Percentiles rank a stretch among this genome's conserved stretches.
Conservation (phyloP, 2,888 invertebrate species). For the Phorcus lineatus region DNA sequence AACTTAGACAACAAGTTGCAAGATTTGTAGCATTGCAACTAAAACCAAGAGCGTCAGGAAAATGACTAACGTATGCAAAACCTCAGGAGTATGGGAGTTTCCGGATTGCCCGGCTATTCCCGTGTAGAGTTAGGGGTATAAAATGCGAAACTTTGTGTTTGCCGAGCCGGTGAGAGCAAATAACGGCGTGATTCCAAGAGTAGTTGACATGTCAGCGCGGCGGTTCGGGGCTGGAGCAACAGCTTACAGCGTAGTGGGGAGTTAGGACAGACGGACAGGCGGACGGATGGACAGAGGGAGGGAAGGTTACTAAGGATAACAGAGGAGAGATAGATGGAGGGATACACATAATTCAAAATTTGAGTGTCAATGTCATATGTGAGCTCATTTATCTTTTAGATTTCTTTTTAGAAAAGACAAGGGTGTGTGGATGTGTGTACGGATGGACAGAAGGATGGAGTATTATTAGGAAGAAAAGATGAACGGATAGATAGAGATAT, state of each 20-base stretch:
- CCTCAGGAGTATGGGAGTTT: constrained; percentile 18
- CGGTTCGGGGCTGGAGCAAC: not conserved
- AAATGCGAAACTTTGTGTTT: constrained; percentile 22
- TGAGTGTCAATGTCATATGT: no score
- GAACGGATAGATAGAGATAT: no score
- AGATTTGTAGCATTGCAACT: not conserved
- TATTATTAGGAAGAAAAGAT: no score
- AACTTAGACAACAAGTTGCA: not conserved
- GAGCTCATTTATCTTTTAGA: no score
- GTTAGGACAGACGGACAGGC: not conserved
- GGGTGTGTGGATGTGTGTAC: no score
- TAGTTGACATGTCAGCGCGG: constrained; percentile 33
- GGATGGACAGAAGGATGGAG: no score
- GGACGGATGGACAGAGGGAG: not conserved
- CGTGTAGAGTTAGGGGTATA: not conserved
- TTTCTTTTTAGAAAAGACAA: no score
- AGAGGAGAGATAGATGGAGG: not conserved
- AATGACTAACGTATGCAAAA: constrained; percentile 10
- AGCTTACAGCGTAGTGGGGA: not conserved
- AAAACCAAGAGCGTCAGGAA: not conserved
- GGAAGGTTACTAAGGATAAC: not conserved
- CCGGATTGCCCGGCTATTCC: constrained; percentile 2
- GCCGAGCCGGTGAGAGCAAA: constrained; percentile 29
- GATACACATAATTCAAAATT: not conserved
- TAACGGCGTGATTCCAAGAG: constrained; percentile 32